A percentile compares a stretch with the other conserved stretches of the same genome.
These are phyloP conservation scores for Tenthredo notha DNA, from an alignment of 2,888 invertebrate species.

Conservation along the genomic window DNA sequence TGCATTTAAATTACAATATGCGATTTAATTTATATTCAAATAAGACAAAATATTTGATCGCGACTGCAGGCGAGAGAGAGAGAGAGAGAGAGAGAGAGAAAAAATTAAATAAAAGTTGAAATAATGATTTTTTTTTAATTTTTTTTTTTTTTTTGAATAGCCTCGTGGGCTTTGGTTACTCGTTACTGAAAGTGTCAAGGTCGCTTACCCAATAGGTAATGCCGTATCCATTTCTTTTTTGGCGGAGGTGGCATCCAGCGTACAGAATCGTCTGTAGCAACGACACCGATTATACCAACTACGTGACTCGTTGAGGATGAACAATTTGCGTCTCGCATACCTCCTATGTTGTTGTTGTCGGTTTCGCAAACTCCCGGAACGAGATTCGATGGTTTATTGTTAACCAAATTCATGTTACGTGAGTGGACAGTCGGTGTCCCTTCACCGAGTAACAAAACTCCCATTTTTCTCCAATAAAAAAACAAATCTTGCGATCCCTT, in stretches of 20 bases:
- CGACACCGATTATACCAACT: constrained; percentile 66
- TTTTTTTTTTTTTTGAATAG: not conserved
- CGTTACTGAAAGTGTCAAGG: constrained; percentile 7
- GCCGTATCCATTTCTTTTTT: constrained; percentile 88
- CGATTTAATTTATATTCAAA: not conserved
- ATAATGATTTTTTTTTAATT: not conserved
- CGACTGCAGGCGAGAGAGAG: too few relatives aligned
- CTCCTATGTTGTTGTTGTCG: constrained; percentile 52
- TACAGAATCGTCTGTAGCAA: constrained; percentile 61
- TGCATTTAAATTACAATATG: not conserved
- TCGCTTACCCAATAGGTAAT: constrained; percentile 82
- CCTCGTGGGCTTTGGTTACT: not conserved
- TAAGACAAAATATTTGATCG: not conserved
- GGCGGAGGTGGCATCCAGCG: constrained; percentile 81
- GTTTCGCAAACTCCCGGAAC: constrained; percentile 54
- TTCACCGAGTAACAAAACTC: constrained; percentile 75
- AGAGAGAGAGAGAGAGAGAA: not conserved
- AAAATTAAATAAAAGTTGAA: not conserved
- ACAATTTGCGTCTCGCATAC: constrained; percentile 64
- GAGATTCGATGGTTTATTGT: constrained; percentile 62
- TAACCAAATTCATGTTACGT: constrained; percentile 55
- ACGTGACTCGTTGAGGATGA: constrained; percentile 58
- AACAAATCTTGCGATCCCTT: not conserved
- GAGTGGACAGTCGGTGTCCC: constrained; percentile 66
- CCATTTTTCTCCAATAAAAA: constrained; percentile 69